Percentiles rank a stretch among this genome's conserved stretches.
phyloP scores from a whole-genome alignment of 2,888 invertebrate species.

The Phengaris arion region DNA sequence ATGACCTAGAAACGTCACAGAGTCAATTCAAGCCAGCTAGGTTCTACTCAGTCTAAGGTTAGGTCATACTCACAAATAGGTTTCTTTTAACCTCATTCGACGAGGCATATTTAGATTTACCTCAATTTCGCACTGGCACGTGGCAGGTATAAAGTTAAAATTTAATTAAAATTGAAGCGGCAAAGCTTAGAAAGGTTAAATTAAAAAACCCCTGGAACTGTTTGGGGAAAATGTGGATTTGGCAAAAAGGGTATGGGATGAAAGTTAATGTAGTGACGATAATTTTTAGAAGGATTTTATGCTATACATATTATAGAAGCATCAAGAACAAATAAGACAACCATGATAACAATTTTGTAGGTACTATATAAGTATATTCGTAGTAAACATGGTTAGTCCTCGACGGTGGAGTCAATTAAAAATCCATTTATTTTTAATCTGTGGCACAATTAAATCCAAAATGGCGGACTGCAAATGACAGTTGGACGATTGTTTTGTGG shows the following conservation, averaged over 20 bases:
- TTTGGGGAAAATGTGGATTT: no score
- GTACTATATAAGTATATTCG: not conserved
- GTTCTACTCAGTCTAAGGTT: not conserved
- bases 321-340: no score
- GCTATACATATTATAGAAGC: no score
- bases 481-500: conserved; percentile 5
- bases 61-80: conserved; percentile 8
- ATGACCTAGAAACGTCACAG: not conserved
- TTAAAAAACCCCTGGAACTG: not conserved
- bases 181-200: not conserved
- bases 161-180: conserved; percentile 5
- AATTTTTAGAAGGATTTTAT: no score
- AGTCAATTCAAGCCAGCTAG: not conserved
- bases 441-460: conserved; percentile 3
- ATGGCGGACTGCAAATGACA: conserved; percentile 1
- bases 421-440: conserved; percentile 12
- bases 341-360: not conserved
- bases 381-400: not conserved
- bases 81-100: not conserved
- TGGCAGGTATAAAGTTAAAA: not conserved
- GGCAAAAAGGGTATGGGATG: no score
- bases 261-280: no score
- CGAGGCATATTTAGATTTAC: not conserved
- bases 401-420: not conserved
- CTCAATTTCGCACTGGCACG: not conserved